These are phyloP conservation scores for Eumaeus atala DNA, from an alignment of 1,140 invertebrate genomes.

Conservation along the genomic window DNA sequence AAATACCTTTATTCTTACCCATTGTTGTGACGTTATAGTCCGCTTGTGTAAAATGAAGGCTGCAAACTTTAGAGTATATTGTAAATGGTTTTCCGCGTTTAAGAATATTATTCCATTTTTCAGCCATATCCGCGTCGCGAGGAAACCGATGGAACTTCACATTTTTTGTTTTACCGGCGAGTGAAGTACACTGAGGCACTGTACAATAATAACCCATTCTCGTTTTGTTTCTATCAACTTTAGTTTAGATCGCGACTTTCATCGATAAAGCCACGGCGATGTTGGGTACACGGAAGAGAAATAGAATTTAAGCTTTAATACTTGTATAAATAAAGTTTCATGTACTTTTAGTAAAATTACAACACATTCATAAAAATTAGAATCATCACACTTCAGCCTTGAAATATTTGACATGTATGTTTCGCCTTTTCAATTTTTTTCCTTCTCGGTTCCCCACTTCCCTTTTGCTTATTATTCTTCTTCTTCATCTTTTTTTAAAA, in stretches of 20 bases:
- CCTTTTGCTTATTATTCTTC: slow-evolving; percentile 44
- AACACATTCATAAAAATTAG: slow-evolving; percentile 62
- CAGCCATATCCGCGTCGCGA: slow-evolving; percentile 50
- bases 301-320: slow-evolving; percentile 25
- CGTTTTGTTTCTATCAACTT: slow-evolving; percentile 30
- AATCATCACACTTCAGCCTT: slow-evolving; percentile 68
- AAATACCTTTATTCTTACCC: slow-evolving; percentile 70
- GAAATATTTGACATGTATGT: slow-evolving; percentile 71
- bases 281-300: slow-evolving; percentile 24
- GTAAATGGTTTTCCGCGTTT: slow-evolving; percentile 62
- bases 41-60: slow-evolving; percentile 62
- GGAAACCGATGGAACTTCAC: slow-evolving; percentile 69
- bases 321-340: slow-evolving; percentile 39
- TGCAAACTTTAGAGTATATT: slow-evolving; percentile 68
- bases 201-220: slow-evolving; percentile 72
- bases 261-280: slow-evolving; percentile 19
- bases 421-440: slow-evolving; percentile 51
- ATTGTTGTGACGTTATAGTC: slow-evolving; percentile 69
- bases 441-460: slow-evolving; percentile 50
- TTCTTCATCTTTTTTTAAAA: too few relatives aligned
- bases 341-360: slow-evolving; percentile 42
- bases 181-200: slow-evolving; percentile 67
- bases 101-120: slow-evolving; percentile 62
- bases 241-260: slow-evolving; percentile 39
- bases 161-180: slow-evolving; percentile 70